A percentile compares a stretch with the other conserved stretches of the same genome.
phyloP scores from a whole-genome alignment of 2,888 invertebrate genomes.

The Onthophagus sagittarius region DNA sequence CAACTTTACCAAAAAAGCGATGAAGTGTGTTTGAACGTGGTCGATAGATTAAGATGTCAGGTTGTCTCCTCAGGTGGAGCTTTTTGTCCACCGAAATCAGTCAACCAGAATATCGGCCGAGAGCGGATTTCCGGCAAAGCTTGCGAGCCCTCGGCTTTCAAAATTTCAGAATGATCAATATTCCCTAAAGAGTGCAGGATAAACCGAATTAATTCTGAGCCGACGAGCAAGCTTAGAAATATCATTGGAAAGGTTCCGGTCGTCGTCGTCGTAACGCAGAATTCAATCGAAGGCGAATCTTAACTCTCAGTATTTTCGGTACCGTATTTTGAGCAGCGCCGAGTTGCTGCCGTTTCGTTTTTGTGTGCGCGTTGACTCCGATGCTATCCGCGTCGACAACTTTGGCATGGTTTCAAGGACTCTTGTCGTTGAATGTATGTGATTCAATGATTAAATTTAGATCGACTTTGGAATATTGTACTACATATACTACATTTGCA shows the following conservation, averaged over 20 bases:
- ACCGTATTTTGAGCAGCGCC: neutral
- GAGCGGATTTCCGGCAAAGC: neutral
- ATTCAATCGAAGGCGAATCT: neutral
- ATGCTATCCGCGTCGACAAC: neutral
- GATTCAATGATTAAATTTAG: neutral
- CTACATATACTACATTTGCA: neutral
- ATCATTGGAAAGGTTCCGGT: neutral
- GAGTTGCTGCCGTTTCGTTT: no score
- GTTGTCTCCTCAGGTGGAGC: neutral
- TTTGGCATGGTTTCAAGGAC: neutral
- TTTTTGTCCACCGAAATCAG: neutral
- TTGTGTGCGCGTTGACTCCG: neutral
- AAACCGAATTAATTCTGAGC: neutral
- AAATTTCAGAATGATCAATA: neutral
- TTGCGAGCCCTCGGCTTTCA: neutral
- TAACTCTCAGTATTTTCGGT: neutral
- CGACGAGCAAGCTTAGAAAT: neutral
- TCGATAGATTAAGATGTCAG: neutral
- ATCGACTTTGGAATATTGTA: neutral
- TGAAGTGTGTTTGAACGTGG: neutral
- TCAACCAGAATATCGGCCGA: neutral
- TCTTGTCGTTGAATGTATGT: neutral
- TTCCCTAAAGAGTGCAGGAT: neutral
- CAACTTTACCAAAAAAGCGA: neutral
- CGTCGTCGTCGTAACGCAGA: neutral